Conservation (phyloP, 2,797 vertebrate species). For the Micromesistius poutassou region DNA sequence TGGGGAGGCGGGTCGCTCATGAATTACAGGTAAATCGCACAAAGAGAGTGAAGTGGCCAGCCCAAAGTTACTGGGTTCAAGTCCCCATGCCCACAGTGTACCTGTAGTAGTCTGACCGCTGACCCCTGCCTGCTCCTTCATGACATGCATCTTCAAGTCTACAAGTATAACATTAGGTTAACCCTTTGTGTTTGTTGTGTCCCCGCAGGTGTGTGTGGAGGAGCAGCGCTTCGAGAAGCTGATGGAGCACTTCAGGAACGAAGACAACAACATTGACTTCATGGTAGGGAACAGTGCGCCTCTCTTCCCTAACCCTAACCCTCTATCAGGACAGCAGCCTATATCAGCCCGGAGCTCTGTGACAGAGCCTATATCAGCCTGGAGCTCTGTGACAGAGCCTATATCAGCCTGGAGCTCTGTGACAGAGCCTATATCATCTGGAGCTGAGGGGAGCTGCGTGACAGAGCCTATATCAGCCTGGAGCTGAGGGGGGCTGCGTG, state of each 20-base stretch:
- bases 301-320: background rate
- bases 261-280: constrained; percentile 97
- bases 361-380: too few species aligned
- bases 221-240: constrained; percentile 91
- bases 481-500: too few species aligned
- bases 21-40: background rate
- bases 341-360: too few species aligned
- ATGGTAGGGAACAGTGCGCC: constrained; percentile 74
- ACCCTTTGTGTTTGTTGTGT: background rate
- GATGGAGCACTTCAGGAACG: constrained; percentile 96
- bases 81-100: background rate
- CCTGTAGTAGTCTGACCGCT: background rate
- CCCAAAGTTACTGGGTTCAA: too few species aligned
- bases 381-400: too few species aligned
- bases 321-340: constrained; percentile 23
- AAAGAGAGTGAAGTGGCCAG: too few species aligned
- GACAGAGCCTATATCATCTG: too few species aligned
- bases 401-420: too few species aligned
- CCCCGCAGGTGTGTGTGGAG: constrained; percentile 87
- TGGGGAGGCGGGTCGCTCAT: background rate
- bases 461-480: too few species aligned
- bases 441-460: too few species aligned
- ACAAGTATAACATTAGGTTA: background rate
- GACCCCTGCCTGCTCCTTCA: background rate
- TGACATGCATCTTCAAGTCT: background rate